phyloP scores from a whole-genome alignment of 1,140 invertebrate species.

The Anastrepha ludens region DNA sequence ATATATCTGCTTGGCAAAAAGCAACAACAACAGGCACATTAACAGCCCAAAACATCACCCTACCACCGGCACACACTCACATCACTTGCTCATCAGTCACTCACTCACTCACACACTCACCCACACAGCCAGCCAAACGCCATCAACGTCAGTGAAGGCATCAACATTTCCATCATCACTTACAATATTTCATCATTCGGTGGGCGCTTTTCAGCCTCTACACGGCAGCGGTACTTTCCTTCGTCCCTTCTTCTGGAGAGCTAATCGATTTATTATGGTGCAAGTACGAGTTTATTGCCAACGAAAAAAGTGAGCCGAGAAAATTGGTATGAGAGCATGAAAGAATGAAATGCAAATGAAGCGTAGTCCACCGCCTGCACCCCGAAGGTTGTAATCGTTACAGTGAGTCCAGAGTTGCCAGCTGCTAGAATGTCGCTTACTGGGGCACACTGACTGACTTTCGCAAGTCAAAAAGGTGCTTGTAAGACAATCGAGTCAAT shows the following conservation, averaged over 20 bases:
- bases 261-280: slow-evolving; percentile 59
- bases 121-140: not conserved
- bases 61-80: not conserved
- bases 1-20: not conserved
- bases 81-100: slow-evolving; percentile 31
- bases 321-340: not conserved
- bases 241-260: not conserved
- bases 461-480: too few species aligned
- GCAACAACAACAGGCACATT: not conserved
- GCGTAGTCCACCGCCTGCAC: not conserved
- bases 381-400: not conserved
- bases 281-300: slow-evolving; percentile 43
- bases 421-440: not conserved
- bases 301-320: not conserved
- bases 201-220: not conserved
- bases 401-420: slow-evolving; percentile 26
- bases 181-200: slow-evolving; percentile 20
- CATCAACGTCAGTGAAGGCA: slow-evolving; percentile 53
- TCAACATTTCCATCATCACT: not conserved
- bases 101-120: not conserved
- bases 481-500: too few species aligned
- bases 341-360: slow-evolving; percentile 56
- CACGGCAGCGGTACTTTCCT: not conserved
- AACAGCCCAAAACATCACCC: not conserved
- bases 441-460: too few species aligned